Evolutionary conservation across 2,797 vertebrate genomes (phyloP).

Genomic region (Otolemur crassicaudatus): DNA sequence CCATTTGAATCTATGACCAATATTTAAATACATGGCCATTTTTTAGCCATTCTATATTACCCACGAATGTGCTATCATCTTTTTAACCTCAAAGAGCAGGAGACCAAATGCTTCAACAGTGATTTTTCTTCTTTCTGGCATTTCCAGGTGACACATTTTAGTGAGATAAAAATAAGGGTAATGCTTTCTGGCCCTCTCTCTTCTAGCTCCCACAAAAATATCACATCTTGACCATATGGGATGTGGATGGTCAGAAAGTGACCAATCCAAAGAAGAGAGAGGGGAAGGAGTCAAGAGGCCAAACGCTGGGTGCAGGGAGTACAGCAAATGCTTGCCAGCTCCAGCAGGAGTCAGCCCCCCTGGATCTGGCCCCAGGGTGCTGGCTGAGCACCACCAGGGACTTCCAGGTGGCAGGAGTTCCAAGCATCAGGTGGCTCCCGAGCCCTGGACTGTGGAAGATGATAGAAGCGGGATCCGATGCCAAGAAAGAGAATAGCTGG

Average conservation of each 20-base stretch:
- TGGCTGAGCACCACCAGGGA: background rate
- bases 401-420: slow-evolving; percentile 7
- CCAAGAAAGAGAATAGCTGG: background rate
- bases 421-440: background rate
- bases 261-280: background rate
- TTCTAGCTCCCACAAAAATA: slow-evolving; percentile 30
- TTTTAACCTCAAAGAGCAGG: slow-evolving; percentile 47
- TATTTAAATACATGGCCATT: slow-evolving; percentile 55
- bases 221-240: background rate
- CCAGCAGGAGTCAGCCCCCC: background rate
- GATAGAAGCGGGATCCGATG: background rate
- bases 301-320: background rate
- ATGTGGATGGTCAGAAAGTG: background rate
- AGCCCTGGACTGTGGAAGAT: background rate
- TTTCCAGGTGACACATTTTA: slow-evolving; percentile 63
- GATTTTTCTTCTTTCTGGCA: slow-evolving; percentile 67
- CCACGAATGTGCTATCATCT: slow-evolving; percentile 60
- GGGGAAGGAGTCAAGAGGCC: background rate
- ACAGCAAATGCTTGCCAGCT: background rate
- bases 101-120: slow-evolving; percentile 39
- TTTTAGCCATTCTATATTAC: slow-evolving; percentile 47
- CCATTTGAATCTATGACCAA: slow-evolving; percentile 44
- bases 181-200: slow-evolving; percentile 30
- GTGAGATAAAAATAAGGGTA: slow-evolving; percentile 46
- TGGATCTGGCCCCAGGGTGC: background rate